Evolutionary conservation across 2,113 vertebrate species (phyloP).

Genomic region (Phyllopteryx taeniolatus): DNA sequence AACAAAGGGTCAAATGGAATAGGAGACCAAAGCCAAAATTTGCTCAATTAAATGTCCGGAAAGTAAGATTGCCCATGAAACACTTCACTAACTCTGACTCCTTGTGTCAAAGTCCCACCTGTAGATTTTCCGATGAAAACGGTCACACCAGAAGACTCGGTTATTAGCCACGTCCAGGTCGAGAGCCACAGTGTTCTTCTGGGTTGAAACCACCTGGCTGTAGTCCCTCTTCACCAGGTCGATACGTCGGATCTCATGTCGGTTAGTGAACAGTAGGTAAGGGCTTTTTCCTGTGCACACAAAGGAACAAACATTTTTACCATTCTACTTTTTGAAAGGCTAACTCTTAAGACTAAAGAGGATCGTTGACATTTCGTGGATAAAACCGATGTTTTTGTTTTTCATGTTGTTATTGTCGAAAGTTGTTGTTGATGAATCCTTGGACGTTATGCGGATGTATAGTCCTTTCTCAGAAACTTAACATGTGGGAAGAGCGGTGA

Average conservation of each 20-base stretch:
- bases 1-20: slow-evolving; percentile 13
- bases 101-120: slow-evolving; percentile 69
- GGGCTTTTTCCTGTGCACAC: slow-evolving; percentile 81
- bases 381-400: neutral
- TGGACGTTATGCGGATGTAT: too few species aligned
- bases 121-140: slow-evolving; percentile 94
- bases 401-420: neutral
- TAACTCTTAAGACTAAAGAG: neutral
- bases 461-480: too few species aligned
- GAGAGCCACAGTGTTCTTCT: slow-evolving; percentile 92
- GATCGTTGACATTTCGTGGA: neutral
- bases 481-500: too few species aligned
- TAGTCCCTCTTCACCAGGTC: slow-evolving; percentile 92
- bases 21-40: neutral
- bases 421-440: too few species aligned
- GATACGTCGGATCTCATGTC: slow-evolving; percentile 90
- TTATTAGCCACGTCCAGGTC: slow-evolving; percentile 90
- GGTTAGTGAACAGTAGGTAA: slow-evolving; percentile 92
- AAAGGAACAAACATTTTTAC: neutral
- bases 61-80: neutral
- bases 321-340: neutral
- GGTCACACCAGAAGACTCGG: slow-evolving; percentile 93
- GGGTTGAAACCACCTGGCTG: slow-evolving; percentile 88
- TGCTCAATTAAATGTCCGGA: neutral
- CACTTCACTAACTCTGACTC: neutral